A percentile compares a stretch with the other conserved stretches of the same genome.
Conservation (phyloP, 2,888 invertebrate species). For the Synergus umbraculus region DNA sequence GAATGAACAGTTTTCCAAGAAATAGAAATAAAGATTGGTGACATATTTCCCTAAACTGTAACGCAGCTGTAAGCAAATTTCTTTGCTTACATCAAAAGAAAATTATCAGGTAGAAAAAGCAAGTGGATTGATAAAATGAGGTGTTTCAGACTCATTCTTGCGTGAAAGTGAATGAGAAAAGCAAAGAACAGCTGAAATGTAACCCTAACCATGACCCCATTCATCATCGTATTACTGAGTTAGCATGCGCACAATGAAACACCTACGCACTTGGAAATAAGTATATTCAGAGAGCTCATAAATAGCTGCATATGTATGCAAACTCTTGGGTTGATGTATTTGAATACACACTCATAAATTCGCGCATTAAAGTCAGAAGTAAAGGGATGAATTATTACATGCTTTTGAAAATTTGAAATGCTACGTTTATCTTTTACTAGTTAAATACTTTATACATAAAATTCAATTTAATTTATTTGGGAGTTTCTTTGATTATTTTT, state of each 20-base stretch:
- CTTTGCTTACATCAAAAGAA: neutral
- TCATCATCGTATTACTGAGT: conserved; percentile 9
- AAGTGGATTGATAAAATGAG: neutral
- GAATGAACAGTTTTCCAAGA: neutral
- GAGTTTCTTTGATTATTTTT: neutral
- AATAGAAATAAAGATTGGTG: neutral
- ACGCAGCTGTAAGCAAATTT: no score
- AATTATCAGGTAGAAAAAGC: neutral
- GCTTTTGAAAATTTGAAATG: neutral
- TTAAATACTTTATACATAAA: neutral
- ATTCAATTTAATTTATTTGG: neutral
- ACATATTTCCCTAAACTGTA: no score
- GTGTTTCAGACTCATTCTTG: neutral
- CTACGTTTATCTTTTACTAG: neutral
- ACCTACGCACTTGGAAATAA: conserved; percentile 3
- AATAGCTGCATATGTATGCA: conserved; percentile 8
- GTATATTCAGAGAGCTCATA: conserved; percentile 4
- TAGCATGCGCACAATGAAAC: conserved; percentile 5
- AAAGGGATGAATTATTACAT: neutral
- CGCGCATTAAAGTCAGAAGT: neutral
- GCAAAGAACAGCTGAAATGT: neutral
- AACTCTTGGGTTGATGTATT: conserved; percentile 9
- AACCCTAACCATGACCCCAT: neutral
- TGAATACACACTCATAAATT: conserved; percentile 7
- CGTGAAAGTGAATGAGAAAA: neutral